Conservation (phyloP, 2,888 invertebrate genomes). For the Acleris emargana region DNA sequence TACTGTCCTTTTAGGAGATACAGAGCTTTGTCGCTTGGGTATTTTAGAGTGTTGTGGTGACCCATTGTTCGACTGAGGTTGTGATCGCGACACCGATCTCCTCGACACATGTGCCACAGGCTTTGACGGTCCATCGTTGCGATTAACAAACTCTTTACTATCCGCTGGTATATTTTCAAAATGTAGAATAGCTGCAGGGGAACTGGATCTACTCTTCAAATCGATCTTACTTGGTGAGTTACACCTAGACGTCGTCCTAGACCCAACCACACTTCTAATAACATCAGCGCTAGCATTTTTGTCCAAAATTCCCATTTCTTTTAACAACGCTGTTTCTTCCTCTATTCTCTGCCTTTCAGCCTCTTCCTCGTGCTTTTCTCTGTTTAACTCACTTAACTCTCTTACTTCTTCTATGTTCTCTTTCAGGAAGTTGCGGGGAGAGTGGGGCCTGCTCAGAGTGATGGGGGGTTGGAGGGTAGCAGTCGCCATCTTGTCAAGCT, state of each 20-base stretch:
- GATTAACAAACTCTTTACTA: constrained; percentile 60
- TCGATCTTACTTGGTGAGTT: constrained; percentile 71
- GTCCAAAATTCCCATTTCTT: constrained; percentile 76
- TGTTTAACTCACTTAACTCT: constrained; percentile 76
- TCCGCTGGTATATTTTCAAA: constrained; percentile 57
- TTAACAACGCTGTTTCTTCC: constrained; percentile 76
- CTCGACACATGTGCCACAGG: constrained; percentile 69
- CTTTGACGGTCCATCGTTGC: constrained; percentile 56
- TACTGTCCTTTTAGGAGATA: constrained; percentile 65
- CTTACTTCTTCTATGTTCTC: constrained; percentile 78
- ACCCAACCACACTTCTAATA: constrained; percentile 55
- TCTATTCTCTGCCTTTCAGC: constrained; percentile 69
- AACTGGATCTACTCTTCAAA: constrained; percentile 72
- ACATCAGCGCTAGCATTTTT: constrained; percentile 57
- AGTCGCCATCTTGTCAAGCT: constrained; percentile 74
- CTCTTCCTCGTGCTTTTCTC: constrained; percentile 77
- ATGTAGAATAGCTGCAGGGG: constrained; percentile 69
- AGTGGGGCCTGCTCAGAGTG: constrained; percentile 61
- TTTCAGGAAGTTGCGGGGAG: constrained; percentile 76
- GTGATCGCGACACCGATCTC: constrained; percentile 68
- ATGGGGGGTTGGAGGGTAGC: constrained; percentile 63
- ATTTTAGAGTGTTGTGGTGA: constrained; percentile 79
- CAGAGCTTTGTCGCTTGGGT: constrained; percentile 75
- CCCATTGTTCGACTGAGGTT: constrained; percentile 75
- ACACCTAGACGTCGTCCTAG: constrained; percentile 65